Evolutionary conservation across 2,113 vertebrate species (phyloP).

Genomic region (Tauraco erythrolophus): DNA sequence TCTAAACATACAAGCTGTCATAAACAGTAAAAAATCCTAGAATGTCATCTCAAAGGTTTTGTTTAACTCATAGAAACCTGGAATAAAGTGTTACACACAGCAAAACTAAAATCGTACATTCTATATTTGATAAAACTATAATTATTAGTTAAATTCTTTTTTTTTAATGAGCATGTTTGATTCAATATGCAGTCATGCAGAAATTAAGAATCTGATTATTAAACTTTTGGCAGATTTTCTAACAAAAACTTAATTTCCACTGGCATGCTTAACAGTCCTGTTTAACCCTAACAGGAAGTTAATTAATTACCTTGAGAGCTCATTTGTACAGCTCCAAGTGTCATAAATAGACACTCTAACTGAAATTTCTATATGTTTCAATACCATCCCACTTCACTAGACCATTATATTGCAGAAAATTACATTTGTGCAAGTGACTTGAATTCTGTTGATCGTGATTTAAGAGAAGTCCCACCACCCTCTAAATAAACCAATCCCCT

Average conservation of each 20-base stretch:
- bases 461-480: not conserved
- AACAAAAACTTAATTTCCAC: conserved; percentile 26
- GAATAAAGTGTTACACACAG: not conserved
- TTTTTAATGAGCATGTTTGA: not conserved
- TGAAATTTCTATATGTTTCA: conserved; percentile 25
- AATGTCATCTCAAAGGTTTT: not conserved
- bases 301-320: conserved; percentile 38
- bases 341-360: conserved; percentile 23
- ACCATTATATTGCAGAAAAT: conserved; percentile 3
- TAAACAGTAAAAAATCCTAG: not conserved
- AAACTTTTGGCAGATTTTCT: conserved; percentile 3
- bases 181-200: not conserved
- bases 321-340: not conserved
- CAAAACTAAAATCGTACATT: not conserved
- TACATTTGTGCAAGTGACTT: not conserved
- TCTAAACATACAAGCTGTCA: not conserved
- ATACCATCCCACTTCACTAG: conserved; percentile 14
- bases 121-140: not conserved
- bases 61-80: not conserved
- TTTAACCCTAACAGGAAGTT: conserved; percentile 43
- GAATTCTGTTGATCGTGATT: not conserved
- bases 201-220: not conserved
- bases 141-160: not conserved
- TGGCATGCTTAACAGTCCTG: not conserved
- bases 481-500: not conserved